Evolutionary conservation across 2,888 invertebrate species (phyloP).

Genomic region (Dendrolimus houi): DNA sequence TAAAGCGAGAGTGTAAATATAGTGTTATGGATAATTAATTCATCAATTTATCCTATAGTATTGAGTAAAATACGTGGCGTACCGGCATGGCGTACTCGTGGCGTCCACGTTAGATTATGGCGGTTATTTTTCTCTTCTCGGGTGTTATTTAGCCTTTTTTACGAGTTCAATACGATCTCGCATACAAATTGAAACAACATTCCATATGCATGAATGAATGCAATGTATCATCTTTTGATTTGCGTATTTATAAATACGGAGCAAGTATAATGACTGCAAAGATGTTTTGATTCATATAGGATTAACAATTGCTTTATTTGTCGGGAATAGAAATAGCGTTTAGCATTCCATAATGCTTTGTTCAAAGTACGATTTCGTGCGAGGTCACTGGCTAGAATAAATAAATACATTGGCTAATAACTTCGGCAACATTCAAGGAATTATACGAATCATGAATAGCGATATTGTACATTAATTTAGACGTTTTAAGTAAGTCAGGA

Average conservation of each 20-base stretch:
- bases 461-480: not conserved
- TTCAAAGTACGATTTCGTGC: constrained; percentile 55
- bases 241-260: not conserved
- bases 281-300: not conserved
- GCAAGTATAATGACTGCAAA: not conserved
- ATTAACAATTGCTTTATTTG: not conserved
- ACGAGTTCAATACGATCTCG: no score
- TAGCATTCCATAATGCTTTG: constrained; percentile 36
- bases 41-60: constrained; percentile 14
- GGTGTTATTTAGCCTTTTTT: no score
- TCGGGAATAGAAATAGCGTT: not conserved
- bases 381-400: constrained; percentile 62
- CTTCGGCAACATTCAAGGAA: constrained; percentile 26
- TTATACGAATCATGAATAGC: not conserved
- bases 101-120: constrained; percentile 66
- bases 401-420: constrained; percentile 61
- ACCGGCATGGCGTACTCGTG: constrained; percentile 54
- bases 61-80: constrained; percentile 19
- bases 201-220: no score
- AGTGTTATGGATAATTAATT: constrained; percentile 18
- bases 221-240: constrained; percentile 6
- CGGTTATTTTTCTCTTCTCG: constrained; percentile 37
- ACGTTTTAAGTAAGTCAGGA: not conserved
- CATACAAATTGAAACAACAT: no score
- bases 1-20: constrained; percentile 46